A percentile compares a stretch with the other conserved stretches of the same genome.
Evolutionary conservation across 2,113 vertebrate species (phyloP).

Genomic region (Austrofundulus limnaeus): DNA sequence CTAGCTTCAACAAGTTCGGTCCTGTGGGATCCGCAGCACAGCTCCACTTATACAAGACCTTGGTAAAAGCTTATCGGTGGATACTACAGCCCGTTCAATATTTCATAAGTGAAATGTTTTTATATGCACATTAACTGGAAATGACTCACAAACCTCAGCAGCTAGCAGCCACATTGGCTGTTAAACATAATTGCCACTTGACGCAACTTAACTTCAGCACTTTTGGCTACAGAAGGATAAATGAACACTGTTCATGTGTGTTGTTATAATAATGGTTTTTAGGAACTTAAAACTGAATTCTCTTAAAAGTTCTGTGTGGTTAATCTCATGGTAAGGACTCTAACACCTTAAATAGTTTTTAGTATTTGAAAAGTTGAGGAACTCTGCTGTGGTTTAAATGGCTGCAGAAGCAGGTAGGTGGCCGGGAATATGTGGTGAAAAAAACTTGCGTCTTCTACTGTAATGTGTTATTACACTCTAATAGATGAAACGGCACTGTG

Average conservation of each 20-base stretch:
- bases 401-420: not conserved
- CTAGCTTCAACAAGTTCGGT: slow-evolving; percentile 28
- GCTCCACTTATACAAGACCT: slow-evolving; percentile 26
- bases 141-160: slow-evolving; percentile 46
- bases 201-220: slow-evolving; percentile 33
- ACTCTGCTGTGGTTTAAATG: slow-evolving; percentile 6
- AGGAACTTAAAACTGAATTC: not conserved
- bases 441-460: not conserved
- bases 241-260: not conserved
- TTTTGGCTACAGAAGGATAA: slow-evolving; percentile 15
- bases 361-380: slow-evolving; percentile 4
- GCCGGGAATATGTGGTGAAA: not conserved
- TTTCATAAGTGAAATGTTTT: slow-evolving; percentile 45
- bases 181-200: slow-evolving; percentile 46
- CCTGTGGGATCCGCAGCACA: slow-evolving; percentile 27
- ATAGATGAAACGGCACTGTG: not conserved
- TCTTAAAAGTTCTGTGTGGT: not conserved
- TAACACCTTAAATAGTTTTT: slow-evolving; percentile 8
- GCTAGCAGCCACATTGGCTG: slow-evolving; percentile 29
- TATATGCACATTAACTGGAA: slow-evolving; percentile 47
- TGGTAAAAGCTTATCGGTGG: slow-evolving; percentile 29
- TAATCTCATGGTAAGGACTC: no score
- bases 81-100: slow-evolving; percentile 41
- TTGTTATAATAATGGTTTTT: slow-evolving; percentile 3
- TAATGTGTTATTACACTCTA: not conserved